Conservation (phyloP, 2,797 vertebrate genomes). For the Gastrophryne carolinensis region DNA sequence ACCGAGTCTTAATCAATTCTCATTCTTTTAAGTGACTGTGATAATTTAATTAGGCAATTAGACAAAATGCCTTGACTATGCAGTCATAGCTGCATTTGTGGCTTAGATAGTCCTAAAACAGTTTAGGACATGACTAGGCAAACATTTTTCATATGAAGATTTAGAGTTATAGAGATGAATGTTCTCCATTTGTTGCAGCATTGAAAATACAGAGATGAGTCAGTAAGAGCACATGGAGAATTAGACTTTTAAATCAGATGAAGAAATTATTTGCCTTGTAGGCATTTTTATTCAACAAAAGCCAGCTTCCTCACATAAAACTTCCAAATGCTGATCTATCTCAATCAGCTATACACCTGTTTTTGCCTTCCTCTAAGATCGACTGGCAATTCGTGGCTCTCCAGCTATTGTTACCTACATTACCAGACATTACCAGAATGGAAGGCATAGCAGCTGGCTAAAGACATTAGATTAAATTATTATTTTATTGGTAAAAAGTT, state of each 20-base stretch:
- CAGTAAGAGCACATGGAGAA: constrained; percentile 15
- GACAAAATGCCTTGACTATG: constrained; percentile 41
- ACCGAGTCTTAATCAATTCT: constrained; percentile 46
- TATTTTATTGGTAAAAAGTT: too few species aligned
- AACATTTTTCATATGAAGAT: constrained; percentile 37
- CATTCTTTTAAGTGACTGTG: constrained; percentile 50
- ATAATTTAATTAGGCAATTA: constrained; percentile 51
- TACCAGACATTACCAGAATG: too few species aligned
- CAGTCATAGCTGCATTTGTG: constrained; percentile 34
- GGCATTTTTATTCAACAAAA: constrained; percentile 43
- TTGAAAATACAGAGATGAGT: constrained; percentile 35
- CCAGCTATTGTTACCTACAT: not conserved
- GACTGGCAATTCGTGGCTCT: not conserved
- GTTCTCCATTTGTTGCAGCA: constrained; percentile 20
- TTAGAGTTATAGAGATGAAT: constrained; percentile 20
- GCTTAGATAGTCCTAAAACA: constrained; percentile 17
- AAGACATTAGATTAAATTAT: too few species aligned
- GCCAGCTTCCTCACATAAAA: constrained; percentile 9
- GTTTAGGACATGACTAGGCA: constrained; percentile 40
- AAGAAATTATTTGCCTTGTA: constrained; percentile 24
- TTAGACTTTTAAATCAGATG: constrained; percentile 36
- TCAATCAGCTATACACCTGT: constrained; percentile 28
- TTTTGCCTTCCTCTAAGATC: not conserved
- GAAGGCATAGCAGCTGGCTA: too few species aligned
- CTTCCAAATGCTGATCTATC: constrained; percentile 22